Percentiles rank a stretch among this genome's conserved stretches.
These are phyloP conservation scores for Neuroterus valhalla DNA, from an alignment of 1,140 invertebrate species.

Conservation along the genomic window DNA sequence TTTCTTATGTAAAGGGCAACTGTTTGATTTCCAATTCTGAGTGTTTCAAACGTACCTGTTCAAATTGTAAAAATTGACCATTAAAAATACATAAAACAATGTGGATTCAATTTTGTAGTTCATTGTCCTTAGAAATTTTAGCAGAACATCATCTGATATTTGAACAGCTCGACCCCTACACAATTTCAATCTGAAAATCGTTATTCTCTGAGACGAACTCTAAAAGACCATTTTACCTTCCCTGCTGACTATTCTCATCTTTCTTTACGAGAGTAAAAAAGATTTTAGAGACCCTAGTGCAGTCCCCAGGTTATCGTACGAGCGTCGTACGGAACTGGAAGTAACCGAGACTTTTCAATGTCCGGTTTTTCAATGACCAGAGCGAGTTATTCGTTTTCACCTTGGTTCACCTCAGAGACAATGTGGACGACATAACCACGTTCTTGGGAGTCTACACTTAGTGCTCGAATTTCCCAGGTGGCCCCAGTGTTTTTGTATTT, in stretches of 20 bases:
- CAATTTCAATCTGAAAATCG: constrained; percentile 6
- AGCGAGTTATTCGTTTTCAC: constrained; percentile 15
- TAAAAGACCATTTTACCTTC: constrained; percentile 16
- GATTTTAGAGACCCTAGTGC: neutral
- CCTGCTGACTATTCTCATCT: constrained; percentile 4
- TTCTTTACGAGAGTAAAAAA: neutral
- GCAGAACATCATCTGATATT: neutral
- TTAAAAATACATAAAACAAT: too few species aligned
- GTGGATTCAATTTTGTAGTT: too few species aligned
- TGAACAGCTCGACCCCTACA: too few species aligned
- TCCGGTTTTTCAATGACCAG: constrained; percentile 27
- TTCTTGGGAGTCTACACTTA: constrained; percentile 31
- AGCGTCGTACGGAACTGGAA: neutral
- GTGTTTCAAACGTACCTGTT: too few species aligned
- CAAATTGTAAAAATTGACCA: too few species aligned
- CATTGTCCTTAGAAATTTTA: neutral
- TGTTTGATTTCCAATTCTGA: too few species aligned
- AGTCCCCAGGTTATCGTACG: constrained; percentile 10
- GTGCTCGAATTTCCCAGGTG: constrained; percentile 49
- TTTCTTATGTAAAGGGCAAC: too few species aligned
- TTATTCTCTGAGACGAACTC: neutral
- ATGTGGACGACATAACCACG: constrained; percentile 20
- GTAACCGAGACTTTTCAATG: constrained; percentile 20
- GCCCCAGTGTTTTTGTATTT: constrained; percentile 40
- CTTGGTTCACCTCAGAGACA: constrained; percentile 2